Conservation (phyloP, 1,140 invertebrate species). For the Matsumurasca onukii region DNA sequence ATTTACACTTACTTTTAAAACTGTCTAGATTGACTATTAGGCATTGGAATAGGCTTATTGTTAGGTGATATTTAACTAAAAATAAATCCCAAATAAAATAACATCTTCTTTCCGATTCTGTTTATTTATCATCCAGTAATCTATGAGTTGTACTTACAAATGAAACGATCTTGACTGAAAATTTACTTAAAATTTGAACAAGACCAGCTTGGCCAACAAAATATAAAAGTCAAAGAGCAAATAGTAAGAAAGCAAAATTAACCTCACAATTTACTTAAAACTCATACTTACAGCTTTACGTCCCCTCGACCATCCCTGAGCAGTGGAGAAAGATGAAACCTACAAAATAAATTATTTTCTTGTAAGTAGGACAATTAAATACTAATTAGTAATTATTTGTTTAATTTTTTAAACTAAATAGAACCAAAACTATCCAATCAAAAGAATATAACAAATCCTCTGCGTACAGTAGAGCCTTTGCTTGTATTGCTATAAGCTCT, state of each 20-base stretch:
- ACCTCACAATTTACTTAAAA: background rate
- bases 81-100: no score
- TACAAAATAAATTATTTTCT: no score
- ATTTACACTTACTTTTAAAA: no score
- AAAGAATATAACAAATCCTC: background rate
- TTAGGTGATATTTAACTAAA: no score
- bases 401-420: background rate
- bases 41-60: no score
- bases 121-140: background rate
- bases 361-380: no score
- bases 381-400: background rate
- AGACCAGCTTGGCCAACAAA: background rate
- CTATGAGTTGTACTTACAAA: background rate
- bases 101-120: background rate
- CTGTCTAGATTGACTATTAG: no score
- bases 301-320: slow-evolving; percentile 18
- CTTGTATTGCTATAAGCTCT: no score
- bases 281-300: slow-evolving; percentile 68
- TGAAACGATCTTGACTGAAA: background rate
- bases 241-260: background rate
- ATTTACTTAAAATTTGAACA: background rate
- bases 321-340: slow-evolving; percentile 26
- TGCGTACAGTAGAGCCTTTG: background rate
- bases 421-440: background rate
- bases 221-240: background rate